Evolutionary conservation across 2,888 invertebrate genomes (phyloP), one percentile per base, ranked within the genome.

Genomic region (Tetropium fuscum): DNA sequence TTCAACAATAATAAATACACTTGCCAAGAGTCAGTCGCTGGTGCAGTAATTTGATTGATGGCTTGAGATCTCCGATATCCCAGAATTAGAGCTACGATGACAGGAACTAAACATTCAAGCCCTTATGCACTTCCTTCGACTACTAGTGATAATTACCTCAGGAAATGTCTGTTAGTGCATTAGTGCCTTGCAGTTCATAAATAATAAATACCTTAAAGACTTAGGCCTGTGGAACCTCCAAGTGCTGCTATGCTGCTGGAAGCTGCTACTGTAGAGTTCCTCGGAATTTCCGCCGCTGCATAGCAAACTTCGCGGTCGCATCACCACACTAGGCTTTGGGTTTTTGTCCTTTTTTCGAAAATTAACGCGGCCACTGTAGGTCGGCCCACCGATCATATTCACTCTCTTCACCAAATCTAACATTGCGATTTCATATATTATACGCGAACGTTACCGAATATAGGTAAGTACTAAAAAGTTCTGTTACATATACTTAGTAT

Each of bases 151-250:
- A n/a, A n/a, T n/a, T n/a, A n/a, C n/a, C n/a, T 38, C 15, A 7
- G 40, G 4, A 13, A 40, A 15, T 13, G 10, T 27, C 27, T 27
- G 27, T 27, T 27, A 27, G 10, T 27, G 27, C 4, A 10, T n/a
- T 27, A n/a, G 27, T 27, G 8, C 25, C 1, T 25, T 11, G n/a
- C 22, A 43, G n/a, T n/a, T 18, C 10, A 4, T 32, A 6, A 53
- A 20, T 22, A 41, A 19, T 15, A 43, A 41, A 53, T 78, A 79
- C 80, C 80, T 80, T 69, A 74, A 69, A 19, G 80, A 81, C 64
- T 79, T 81, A 10, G 78, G 79, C 49, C 80, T 73, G 58, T 80
- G 79, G 66, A 81, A 81, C 64, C 80, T 81, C 81, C 81, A 81
- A 10, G 81, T 81, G 66, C 77, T 72, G 67, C 81, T 80, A 49